A percentile compares a stretch with the other conserved stretches of the same genome.
phyloP scores from a whole-genome alignment of 2,797 vertebrate species.

The Peromyscus eremicus region DNA sequence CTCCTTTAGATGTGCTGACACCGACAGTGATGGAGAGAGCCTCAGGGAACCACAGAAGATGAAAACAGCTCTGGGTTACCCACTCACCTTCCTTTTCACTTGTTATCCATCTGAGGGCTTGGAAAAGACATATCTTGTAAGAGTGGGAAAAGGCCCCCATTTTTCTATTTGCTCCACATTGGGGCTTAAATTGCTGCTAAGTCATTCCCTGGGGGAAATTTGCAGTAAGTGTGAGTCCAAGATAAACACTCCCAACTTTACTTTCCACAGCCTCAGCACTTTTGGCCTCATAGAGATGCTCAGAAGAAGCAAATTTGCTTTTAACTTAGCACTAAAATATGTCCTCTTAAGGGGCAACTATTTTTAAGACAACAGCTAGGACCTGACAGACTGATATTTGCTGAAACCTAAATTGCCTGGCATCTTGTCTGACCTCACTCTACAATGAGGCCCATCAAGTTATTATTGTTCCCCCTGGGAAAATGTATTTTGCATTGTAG shows the following conservation, averaged over 20 bases:
- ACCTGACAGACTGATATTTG: constrained; percentile 71
- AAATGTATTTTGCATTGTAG: constrained; percentile 52
- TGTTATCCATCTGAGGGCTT: not conserved
- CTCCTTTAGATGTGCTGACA: not conserved
- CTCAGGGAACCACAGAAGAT: not conserved
- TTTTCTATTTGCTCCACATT: constrained; percentile 70
- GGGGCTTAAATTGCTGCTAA: constrained; percentile 69
- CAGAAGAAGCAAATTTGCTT: constrained; percentile 71
- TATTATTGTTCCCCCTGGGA: constrained; percentile 35
- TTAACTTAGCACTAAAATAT: constrained; percentile 76
- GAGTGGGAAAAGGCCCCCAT: not conserved
- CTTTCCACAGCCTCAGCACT: constrained; percentile 61
- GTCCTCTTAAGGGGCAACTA: constrained; percentile 65
- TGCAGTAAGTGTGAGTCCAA: constrained; percentile 64
- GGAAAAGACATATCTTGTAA: constrained; percentile 31
- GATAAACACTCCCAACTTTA: constrained; percentile 74
- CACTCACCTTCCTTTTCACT: constrained; percentile 34
- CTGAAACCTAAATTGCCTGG: constrained; percentile 65
- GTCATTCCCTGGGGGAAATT: constrained; percentile 68
- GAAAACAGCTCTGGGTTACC: not conserved
- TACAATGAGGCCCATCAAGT: constrained; percentile 33
- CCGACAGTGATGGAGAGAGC: not conserved
- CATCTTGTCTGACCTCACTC: constrained; percentile 44
- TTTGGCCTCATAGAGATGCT: constrained; percentile 47
- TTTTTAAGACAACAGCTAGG: constrained; percentile 74